phyloP scores from a whole-genome alignment of 1,140 invertebrate species.

The Tetragonula clypearis region DNA sequence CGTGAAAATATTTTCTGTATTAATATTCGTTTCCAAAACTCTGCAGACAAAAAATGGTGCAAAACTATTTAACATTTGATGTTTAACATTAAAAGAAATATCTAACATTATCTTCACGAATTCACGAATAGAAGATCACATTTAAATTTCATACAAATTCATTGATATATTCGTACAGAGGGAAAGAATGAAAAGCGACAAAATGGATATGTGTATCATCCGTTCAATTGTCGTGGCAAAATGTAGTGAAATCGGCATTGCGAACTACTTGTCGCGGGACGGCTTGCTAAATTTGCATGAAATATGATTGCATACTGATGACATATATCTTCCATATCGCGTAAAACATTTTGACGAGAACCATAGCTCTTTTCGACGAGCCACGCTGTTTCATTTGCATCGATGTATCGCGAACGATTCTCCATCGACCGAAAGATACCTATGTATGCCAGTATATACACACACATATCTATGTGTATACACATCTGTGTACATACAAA shows the following conservation, averaged over 20 bases:
- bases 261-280: slow-evolving; percentile 15
- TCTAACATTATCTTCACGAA: no score
- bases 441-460: no score
- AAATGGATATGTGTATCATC: neutral
- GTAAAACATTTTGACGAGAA: slow-evolving; percentile 22
- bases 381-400: slow-evolving; percentile 5
- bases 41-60: neutral
- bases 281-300: slow-evolving; percentile 6
- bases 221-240: slow-evolving; percentile 9
- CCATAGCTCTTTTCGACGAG: slow-evolving; percentile 5
- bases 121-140: no score
- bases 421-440: neutral
- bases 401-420: neutral
- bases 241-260: neutral
- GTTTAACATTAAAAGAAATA: neutral
- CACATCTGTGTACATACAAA: neutral
- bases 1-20: no score
- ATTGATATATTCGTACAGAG: neutral
- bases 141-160: neutral
- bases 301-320: slow-evolving; percentile 1
- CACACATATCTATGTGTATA: neutral
- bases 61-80: neutral
- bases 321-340: slow-evolving; percentile 12
- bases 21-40: neutral
- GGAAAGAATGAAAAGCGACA: neutral